phyloP scores from a whole-genome alignment of 92 coral and sea anemone genomes.

The Pocillopora meandrina region DNA sequence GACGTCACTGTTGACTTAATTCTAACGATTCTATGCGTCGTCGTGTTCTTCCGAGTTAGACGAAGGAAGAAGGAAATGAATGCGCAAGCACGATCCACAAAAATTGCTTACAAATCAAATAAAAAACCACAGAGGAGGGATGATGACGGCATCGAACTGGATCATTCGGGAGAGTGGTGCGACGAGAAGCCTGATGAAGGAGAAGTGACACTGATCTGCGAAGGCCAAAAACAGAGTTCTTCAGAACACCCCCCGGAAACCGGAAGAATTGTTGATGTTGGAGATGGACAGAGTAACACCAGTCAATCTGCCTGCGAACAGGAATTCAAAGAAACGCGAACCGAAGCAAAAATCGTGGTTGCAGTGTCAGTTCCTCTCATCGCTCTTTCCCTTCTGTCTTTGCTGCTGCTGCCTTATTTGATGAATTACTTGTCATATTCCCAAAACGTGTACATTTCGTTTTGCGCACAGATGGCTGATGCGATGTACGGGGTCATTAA shows the following conservation, averaged over 20 bases:
- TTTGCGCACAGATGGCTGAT: not conserved
- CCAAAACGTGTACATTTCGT: not conserved
- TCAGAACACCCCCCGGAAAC: not conserved
- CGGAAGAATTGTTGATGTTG: not conserved
- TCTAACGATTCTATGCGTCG: not conserved
- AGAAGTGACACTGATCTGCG: not conserved
- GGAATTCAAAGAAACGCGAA: not conserved
- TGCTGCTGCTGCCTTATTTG: not conserved
- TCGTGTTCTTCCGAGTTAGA: not conserved
- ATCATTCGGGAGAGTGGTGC: no score
- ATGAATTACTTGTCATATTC: not conserved
- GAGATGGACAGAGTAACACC: not conserved
- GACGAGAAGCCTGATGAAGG: not conserved
- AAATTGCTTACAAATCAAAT: not conserved
- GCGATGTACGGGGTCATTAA: slow-evolving; percentile 6
- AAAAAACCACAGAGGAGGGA: not conserved
- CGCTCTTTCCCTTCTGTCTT: not conserved
- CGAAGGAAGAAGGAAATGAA: slow-evolving; percentile 5
- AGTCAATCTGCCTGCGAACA: not conserved
- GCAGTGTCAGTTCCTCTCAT: not conserved
- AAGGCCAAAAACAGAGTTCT: not conserved
- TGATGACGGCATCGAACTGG: not conserved
- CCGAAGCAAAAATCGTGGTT: slow-evolving; percentile 1
- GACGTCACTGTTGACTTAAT: not conserved
- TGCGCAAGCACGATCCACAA: not conserved